Conservation (phyloP, 2,888 invertebrate genomes). For the Trachelus iudaicus region DNA sequence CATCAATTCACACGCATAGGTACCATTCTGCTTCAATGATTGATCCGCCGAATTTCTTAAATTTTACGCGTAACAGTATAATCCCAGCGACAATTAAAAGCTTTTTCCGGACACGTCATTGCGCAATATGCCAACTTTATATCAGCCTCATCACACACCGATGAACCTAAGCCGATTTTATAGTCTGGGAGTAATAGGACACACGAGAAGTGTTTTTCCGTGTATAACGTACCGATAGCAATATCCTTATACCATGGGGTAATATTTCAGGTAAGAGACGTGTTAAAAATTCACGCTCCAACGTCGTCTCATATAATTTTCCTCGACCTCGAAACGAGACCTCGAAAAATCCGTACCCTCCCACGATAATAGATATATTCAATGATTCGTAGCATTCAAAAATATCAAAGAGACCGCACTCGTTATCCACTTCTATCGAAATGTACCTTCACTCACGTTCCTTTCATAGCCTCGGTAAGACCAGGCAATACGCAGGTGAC, state of each 20-base stretch:
- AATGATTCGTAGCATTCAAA: neutral
- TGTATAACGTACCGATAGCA: conserved; percentile 22
- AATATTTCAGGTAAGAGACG: conserved; percentile 21
- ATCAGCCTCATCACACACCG: neutral
- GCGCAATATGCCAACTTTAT: neutral
- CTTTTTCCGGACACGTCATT: neutral
- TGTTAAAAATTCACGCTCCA: neutral
- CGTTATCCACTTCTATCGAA: neutral
- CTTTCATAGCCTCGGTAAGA: neutral
- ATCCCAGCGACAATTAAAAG: neutral
- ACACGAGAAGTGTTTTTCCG: conserved; percentile 35
- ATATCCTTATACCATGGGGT: conserved; percentile 2
- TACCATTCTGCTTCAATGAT: too few relatives aligned
- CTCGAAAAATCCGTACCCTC: neutral
- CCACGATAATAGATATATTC: neutral
- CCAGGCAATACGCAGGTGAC: neutral
- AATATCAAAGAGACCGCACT: neutral
- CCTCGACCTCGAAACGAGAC: neutral
- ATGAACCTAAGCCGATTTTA: conserved; percentile 13
- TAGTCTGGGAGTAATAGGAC: conserved; percentile 31
- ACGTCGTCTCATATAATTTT: neutral
- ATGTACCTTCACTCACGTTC: neutral
- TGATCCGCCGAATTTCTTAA: neutral
- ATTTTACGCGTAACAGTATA: neutral
- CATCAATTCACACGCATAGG: too few relatives aligned